Evolutionary conservation across 1,140 invertebrate species (phyloP).

Genomic region (Drosophila ohnishii): DNA sequence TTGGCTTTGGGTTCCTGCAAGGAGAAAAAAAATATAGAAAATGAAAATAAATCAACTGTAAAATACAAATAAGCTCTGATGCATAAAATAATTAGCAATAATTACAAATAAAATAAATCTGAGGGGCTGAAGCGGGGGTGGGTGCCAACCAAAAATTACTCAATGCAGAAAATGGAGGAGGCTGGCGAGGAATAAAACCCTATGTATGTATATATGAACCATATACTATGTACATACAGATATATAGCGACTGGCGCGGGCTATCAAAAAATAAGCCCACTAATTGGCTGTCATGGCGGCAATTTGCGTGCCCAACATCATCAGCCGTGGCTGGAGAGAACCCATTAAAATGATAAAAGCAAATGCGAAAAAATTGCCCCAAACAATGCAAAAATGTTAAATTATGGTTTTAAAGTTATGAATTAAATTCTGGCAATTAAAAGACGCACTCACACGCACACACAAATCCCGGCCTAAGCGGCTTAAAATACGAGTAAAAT

Average conservation of each 20-base stretch:
- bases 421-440: constrained; percentile 39
- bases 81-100: constrained; percentile 40
- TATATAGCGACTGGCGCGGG: constrained; percentile 14
- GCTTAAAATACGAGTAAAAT: constrained; percentile 36
- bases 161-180: constrained; percentile 12
- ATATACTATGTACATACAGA: constrained; percentile 12
- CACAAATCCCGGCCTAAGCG: constrained; percentile 29
- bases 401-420: constrained; percentile 45
- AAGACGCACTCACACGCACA: neutral
- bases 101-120: constrained; percentile 42
- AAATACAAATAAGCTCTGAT: constrained; percentile 40
- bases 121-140: neutral
- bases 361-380: constrained; percentile 12
- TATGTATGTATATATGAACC: constrained; percentile 5
- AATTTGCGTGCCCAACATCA: constrained; percentile 37
- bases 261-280: constrained; percentile 40
- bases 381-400: constrained; percentile 23
- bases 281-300: constrained; percentile 62
- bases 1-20: constrained; percentile 82
- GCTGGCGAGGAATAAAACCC: constrained; percentile 22
- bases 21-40: constrained; percentile 32
- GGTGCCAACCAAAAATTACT: constrained; percentile 33
- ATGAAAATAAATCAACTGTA: constrained; percentile 53
- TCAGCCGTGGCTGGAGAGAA: constrained; percentile 17
- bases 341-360: constrained; percentile 50